Evolutionary conservation across 2,113 vertebrate genomes (phyloP).

Genomic region (Sphyrna mokarran): DNA sequence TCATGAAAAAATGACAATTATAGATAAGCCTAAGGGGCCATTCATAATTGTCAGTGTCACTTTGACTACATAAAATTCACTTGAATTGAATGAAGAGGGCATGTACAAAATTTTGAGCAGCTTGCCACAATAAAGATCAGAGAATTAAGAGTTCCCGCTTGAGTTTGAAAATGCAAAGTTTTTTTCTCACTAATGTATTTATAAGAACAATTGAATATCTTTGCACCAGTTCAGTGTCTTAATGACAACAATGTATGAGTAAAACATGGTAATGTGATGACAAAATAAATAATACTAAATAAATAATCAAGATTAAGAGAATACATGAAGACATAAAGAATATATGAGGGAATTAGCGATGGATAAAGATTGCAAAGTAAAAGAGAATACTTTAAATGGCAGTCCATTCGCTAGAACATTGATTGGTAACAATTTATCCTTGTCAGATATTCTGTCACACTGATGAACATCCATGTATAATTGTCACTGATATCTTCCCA

Average conservation of each 20-base stretch:
- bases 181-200: slow-evolving; percentile 3
- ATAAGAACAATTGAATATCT: background rate
- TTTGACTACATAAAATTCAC: background rate
- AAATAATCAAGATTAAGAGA: slow-evolving; percentile 1
- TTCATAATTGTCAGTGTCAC: slow-evolving; percentile 10
- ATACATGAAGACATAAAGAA: background rate
- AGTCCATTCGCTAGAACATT: slow-evolving; percentile 9
- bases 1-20: background rate
- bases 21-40: background rate
- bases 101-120: background rate
- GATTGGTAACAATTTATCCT: background rate
- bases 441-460: background rate
- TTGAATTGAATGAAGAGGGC: background rate
- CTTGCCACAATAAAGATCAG: background rate
- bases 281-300: background rate
- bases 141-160: background rate
- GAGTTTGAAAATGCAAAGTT: background rate
- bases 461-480: background rate
- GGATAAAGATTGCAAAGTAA: background rate
- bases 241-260: background rate
- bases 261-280: background rate
- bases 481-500: background rate
- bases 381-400: background rate
- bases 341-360: background rate
- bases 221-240: background rate